Evolutionary conservation across 2,797 vertebrate genomes (phyloP).

Genomic region (Thaleichthys pacificus): DNA sequence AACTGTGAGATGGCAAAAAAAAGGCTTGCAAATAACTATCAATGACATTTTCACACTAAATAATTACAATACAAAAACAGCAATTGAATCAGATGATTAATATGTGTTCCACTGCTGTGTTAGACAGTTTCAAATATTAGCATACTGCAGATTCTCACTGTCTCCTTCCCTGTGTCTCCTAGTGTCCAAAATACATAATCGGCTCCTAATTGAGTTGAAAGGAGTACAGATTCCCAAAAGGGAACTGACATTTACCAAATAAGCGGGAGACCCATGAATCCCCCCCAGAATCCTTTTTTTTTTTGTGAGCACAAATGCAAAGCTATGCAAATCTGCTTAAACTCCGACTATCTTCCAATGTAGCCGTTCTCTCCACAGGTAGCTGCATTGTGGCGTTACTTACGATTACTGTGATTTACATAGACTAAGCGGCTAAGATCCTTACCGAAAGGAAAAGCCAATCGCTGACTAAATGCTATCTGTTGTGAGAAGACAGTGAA

Average conservation of each 20-base stretch:
- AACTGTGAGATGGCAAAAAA: background rate
- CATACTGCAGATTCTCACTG: conserved; percentile 38
- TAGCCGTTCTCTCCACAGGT: conserved; percentile 40
- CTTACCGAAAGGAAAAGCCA: conserved; percentile 30
- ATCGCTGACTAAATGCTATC: conserved; percentile 31
- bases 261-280: conserved; percentile 42
- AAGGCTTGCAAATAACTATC: background rate
- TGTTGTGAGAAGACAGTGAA: conserved; percentile 32
- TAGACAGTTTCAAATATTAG: conserved; percentile 1
- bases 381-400: conserved; percentile 44
- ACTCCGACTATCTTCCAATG: conserved; percentile 43
- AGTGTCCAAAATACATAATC: conserved; percentile 64
- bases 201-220: conserved; percentile 68
- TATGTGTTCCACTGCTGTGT: background rate
- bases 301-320: conserved; percentile 32
- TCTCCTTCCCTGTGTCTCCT: conserved; percentile 56
- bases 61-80: background rate
- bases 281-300: conserved; percentile 26
- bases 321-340: conserved; percentile 59
- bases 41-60: background rate
- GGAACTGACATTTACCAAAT: conserved; percentile 56
- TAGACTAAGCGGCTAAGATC: conserved; percentile 47
- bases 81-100: too few relatives aligned
- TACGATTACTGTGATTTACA: conserved; percentile 54
- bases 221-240: conserved; percentile 62